These are phyloP conservation scores for Schizopygopsis pylzovi DNA, from an alignment of 2,797 vertebrate genomes.

Conservation along the genomic window DNA sequence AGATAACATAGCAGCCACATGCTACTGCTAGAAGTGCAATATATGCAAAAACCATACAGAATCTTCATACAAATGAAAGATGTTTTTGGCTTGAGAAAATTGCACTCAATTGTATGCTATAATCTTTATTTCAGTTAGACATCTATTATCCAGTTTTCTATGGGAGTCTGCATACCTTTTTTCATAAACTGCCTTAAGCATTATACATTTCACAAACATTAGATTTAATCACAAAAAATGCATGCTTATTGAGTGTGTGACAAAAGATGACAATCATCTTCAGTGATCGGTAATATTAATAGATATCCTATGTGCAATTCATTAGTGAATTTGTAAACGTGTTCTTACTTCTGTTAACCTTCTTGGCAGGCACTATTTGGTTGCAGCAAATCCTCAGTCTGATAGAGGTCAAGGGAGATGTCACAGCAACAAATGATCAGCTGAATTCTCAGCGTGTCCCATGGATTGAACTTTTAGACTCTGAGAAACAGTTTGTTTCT, in stretches of 20 bases:
- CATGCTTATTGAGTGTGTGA: background rate
- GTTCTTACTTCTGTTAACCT: background rate
- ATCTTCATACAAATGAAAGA: background rate
- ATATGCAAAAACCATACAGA: background rate
- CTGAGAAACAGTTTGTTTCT: constrained; percentile 54
- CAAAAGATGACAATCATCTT: background rate
- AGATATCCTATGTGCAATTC: background rate
- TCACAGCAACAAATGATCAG: constrained; percentile 38
- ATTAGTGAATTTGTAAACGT: background rate
- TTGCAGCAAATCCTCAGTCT: constrained; percentile 75
- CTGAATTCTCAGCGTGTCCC: constrained; percentile 53
- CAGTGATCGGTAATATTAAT: background rate
- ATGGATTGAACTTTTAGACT: constrained; percentile 68
- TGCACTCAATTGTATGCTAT: background rate
- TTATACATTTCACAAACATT: background rate
- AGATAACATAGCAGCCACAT: background rate
- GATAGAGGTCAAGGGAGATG: constrained; percentile 67
- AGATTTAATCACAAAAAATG: background rate
- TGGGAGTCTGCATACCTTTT: background rate
- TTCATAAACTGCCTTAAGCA: background rate
- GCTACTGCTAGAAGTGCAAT: background rate
- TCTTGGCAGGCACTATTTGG: constrained; percentile 72
- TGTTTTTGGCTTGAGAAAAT: background rate
- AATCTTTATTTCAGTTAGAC: background rate
- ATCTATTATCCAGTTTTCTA: background rate